Conservation (phyloP, 2,797 vertebrate genomes). For the Chelon labrosus region DNA sequence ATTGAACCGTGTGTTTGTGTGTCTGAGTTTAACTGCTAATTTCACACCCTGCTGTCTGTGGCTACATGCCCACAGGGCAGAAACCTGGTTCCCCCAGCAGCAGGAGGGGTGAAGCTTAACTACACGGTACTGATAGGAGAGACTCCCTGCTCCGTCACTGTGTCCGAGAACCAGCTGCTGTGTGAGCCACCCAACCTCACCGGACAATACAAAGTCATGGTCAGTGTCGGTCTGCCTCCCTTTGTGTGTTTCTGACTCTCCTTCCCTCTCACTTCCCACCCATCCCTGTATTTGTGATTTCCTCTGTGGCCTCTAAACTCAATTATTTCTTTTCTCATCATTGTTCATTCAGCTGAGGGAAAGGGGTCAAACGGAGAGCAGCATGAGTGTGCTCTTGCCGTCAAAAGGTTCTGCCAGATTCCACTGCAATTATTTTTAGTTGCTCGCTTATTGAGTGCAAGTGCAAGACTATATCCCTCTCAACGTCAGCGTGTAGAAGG, state of each 20-base stretch:
- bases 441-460: conserved; percentile 63
- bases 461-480: conserved; percentile 48
- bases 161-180: conserved; percentile 97
- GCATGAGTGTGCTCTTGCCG: conserved; percentile 48
- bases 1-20: conserved; percentile 35
- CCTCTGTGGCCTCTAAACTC: conserved; percentile 57
- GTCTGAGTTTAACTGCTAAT: conserved; percentile 36
- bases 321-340: conserved; percentile 55
- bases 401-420: conserved; percentile 69
- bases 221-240: conserved; percentile 60
- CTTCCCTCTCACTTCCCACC: conserved; percentile 6
- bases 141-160: conserved; percentile 93
- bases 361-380: conserved; percentile 63
- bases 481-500: conserved; percentile 9
- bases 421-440: conserved; percentile 69
- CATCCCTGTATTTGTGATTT: conserved; percentile 32
- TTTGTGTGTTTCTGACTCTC: conserved; percentile 14
- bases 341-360: conserved; percentile 65
- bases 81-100: conserved; percentile 94
- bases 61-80: conserved; percentile 87
- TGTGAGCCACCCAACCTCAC: conserved; percentile 96
- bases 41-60: conserved; percentile 40
- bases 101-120: conserved; percentile 96
- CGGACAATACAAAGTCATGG: conserved; percentile 95
- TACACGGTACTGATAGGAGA: conserved; percentile 97